Conservation (phyloP, 2,113 vertebrate genomes). For the Petroica traversi region DNA sequence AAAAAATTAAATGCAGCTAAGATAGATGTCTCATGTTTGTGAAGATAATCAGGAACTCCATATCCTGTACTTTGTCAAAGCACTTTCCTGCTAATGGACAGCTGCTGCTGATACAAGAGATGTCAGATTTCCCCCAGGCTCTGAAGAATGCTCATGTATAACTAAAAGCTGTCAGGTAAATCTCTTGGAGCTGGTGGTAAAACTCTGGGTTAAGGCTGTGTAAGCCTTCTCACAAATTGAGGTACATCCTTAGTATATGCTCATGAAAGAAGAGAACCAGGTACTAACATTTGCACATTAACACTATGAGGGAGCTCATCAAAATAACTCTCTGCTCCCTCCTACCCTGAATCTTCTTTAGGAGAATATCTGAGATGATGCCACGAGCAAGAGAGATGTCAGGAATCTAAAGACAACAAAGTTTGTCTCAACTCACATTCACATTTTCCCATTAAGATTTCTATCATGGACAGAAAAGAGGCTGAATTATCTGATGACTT, state of each 20-base stretch:
- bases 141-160: background rate
- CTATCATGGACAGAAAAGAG: background rate
- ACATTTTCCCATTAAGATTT: background rate
- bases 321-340: background rate
- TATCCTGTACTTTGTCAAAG: background rate
- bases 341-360: background rate
- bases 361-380: background rate
- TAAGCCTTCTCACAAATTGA: background rate
- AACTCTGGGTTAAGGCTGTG: background rate
- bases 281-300: background rate
- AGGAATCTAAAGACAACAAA: background rate
- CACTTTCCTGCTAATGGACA: background rate
- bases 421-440: background rate
- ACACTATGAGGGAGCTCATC: background rate
- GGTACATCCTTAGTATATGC: background rate
- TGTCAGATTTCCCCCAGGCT: background rate
- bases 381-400: background rate
- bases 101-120: background rate
- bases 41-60: background rate
- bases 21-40: background rate
- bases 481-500: background rate
- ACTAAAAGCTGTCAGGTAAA: background rate
- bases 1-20: background rate
- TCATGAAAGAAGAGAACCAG: background rate
- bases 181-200: background rate